These are phyloP conservation scores for Okapia johnstoni DNA, from an alignment of 2,113 vertebrate genomes.

Conservation along the genomic window DNA sequence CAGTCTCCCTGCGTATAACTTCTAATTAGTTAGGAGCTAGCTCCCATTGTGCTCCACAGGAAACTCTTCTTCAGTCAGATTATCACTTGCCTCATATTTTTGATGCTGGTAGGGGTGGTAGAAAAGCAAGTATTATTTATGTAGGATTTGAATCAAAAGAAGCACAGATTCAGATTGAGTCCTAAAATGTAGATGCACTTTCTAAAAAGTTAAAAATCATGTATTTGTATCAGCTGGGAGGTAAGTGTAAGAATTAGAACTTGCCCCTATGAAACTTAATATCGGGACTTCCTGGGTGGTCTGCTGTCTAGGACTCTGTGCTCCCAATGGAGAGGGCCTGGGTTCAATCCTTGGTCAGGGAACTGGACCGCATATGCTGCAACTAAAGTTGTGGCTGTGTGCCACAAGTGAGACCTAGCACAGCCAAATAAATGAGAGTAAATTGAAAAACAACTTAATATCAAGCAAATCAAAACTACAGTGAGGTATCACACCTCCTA, in stretches of 20 bases:
- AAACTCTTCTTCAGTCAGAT: background rate
- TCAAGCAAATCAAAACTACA: background rate
- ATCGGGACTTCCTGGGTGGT: background rate
- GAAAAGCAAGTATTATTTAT: background rate
- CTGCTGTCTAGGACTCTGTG: background rate
- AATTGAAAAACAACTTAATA: background rate
- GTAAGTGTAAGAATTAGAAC: background rate
- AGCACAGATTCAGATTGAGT: background rate
- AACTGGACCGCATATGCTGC: background rate
- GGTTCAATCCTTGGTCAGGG: background rate
- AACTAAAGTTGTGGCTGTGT: background rate
- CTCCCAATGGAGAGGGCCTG: background rate
- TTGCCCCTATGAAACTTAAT: background rate
- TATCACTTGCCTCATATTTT: background rate
- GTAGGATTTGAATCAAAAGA: background rate
- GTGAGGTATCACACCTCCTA: background rate
- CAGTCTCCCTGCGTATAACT: background rate
- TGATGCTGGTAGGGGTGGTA: background rate
- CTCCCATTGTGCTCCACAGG: background rate
- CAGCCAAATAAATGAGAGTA: background rate
- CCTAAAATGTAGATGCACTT: background rate
- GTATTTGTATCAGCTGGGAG: background rate
- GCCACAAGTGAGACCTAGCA: background rate
- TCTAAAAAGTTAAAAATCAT: background rate
- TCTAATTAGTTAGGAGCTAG: background rate